Percentiles rank a stretch among this genome's conserved stretches.
phyloP scores from a whole-genome alignment of 2,797 vertebrate species.

The Potorous gilbertii region DNA sequence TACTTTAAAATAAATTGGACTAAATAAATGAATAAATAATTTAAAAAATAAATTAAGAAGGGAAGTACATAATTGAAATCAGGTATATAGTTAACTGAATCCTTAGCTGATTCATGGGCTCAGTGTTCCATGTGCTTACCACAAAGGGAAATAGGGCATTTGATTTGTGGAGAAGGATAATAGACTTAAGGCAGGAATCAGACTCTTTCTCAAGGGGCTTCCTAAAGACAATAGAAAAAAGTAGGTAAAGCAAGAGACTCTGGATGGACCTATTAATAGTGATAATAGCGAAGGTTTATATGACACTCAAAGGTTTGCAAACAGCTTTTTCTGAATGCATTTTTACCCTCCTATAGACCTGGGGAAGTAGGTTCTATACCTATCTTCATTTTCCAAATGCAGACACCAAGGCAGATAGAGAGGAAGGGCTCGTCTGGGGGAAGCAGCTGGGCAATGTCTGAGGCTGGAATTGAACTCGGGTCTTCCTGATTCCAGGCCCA shows the following conservation, averaged over 20 bases:
- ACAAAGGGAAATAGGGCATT: not conserved
- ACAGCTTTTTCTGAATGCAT: not conserved
- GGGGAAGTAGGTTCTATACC: not conserved
- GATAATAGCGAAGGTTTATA: not conserved
- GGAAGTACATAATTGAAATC: not conserved
- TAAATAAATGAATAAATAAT: not conserved
- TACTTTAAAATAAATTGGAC: not conserved
- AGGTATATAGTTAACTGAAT: not conserved
- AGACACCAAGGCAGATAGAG: not conserved
- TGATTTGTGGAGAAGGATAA: not conserved
- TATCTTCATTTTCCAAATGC: not conserved
- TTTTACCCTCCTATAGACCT: not conserved
- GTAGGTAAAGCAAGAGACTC: too few species aligned
- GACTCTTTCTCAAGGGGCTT: not conserved
- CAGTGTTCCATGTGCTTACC: not conserved
- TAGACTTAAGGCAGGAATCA: not conserved
- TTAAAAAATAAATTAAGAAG: not conserved
- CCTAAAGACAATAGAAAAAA: not conserved
- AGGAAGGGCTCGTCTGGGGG: not conserved
- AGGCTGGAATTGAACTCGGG: not conserved
- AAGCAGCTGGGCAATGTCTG: not conserved
- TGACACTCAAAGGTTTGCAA: not conserved
- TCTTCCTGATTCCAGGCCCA: not conserved
- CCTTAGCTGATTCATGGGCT: not conserved
- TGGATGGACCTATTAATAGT: not conserved